phyloP scores from a whole-genome alignment of 2,888 invertebrate species.

The Aphodius granarius region DNA sequence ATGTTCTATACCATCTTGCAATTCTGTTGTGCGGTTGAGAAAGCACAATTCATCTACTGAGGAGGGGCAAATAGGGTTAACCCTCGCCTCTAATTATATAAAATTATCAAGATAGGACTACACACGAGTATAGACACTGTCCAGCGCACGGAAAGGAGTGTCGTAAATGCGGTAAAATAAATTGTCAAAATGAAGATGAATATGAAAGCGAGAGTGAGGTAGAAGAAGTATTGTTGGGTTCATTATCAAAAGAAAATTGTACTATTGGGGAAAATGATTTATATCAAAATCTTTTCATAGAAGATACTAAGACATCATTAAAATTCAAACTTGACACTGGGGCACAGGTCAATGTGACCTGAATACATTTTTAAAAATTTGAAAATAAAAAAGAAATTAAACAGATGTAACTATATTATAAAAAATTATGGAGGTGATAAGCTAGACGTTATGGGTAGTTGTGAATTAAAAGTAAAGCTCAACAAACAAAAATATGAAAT shows the following conservation, averaged over 20 bases:
- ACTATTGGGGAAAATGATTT: constrained; percentile 11
- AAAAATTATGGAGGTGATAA: constrained; percentile 11
- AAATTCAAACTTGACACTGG: constrained; percentile 31
- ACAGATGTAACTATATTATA: not conserved
- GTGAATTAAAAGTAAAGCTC: not conserved
- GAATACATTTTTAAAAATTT: constrained; percentile 21
- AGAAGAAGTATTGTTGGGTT: not conserved
- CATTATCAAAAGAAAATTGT: not conserved
- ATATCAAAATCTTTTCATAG: constrained; percentile 10
- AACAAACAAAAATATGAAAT: constrained; percentile 3
- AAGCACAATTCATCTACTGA: too few species aligned
- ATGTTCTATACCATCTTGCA: too few species aligned
- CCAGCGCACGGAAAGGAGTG: constrained; percentile 10
- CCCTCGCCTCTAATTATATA: too few species aligned
- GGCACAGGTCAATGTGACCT: constrained; percentile 28
- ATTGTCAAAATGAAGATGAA: not conserved
- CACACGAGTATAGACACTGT: too few species aligned
- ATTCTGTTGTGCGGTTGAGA: too few species aligned
- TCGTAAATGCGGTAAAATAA: constrained; percentile 8
- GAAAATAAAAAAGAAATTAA: constrained; percentile 16
- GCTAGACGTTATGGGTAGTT: constrained; percentile 1
- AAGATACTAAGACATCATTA: constrained; percentile 19
- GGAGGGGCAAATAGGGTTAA: too few species aligned
- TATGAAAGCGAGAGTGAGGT: constrained; percentile 3
- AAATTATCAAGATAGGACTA: too few species aligned